Evolutionary conservation across 2,797 vertebrate genomes (phyloP).

Genomic region (Rhinichthys osculus): DNA sequence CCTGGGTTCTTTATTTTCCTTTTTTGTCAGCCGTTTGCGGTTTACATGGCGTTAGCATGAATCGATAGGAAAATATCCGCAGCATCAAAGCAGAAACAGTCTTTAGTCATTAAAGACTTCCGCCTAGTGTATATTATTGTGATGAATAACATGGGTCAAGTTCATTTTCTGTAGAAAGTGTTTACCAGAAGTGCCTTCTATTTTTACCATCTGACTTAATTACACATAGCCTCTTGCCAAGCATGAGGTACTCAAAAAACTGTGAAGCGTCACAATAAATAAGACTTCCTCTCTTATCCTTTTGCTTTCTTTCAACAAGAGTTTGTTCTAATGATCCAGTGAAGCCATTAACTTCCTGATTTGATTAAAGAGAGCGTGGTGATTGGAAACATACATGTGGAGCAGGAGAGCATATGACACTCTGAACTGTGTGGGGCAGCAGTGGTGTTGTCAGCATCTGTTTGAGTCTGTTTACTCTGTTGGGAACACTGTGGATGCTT

Average conservation of each 20-base stretch:
- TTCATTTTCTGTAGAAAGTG: slow-evolving; percentile 32
- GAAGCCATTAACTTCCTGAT: slow-evolving; percentile 60
- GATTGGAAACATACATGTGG: slow-evolving; percentile 60
- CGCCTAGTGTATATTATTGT: slow-evolving; percentile 35
- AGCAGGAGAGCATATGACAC: slow-evolving; percentile 41
- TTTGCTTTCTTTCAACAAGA: slow-evolving; percentile 52
- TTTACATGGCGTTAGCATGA: slow-evolving; percentile 16
- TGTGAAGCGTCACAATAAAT: slow-evolving; percentile 37
- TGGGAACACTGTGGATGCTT: slow-evolving; percentile 16
- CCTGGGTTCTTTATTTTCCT: not conserved
- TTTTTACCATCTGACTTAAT: slow-evolving; percentile 55
- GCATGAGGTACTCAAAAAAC: slow-evolving; percentile 18
- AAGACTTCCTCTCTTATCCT: slow-evolving; percentile 45
- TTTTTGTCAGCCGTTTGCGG: not conserved
- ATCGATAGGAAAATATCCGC: slow-evolving; percentile 21
- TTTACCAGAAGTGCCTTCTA: slow-evolving; percentile 59
- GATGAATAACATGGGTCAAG: slow-evolving; percentile 32
- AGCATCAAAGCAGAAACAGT: slow-evolving; percentile 35
- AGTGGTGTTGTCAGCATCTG: slow-evolving; percentile 36
- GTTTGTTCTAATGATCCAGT: slow-evolving; percentile 54
- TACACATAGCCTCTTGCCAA: slow-evolving; percentile 42
- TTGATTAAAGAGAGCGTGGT: slow-evolving; percentile 58
- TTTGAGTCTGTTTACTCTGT: slow-evolving; percentile 44
- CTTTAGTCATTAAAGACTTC: slow-evolving; percentile 44
- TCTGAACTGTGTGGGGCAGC: slow-evolving; percentile 32